phyloP scores from a whole-genome alignment of 2,888 invertebrate genomes.

The Tetropium fuscum region DNA sequence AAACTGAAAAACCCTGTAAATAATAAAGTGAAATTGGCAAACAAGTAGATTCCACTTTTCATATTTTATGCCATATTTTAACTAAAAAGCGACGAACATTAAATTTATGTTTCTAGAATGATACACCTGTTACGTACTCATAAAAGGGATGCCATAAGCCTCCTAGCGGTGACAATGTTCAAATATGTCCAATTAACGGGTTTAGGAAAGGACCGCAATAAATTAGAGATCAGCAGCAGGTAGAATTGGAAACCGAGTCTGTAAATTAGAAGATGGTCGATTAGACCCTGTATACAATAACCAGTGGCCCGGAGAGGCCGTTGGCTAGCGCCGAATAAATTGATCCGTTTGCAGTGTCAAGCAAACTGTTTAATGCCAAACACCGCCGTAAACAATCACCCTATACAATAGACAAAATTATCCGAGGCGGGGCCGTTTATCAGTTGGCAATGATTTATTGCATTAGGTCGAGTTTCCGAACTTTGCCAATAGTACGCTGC shows the following conservation, averaged over 20 bases:
- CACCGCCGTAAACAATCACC: conserved; percentile 47
- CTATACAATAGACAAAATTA: conserved; percentile 47
- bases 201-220: conserved; percentile 35
- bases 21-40: no score
- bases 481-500: conserved; percentile 4
- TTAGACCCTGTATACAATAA: conserved; percentile 47
- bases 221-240: conserved; percentile 36
- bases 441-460: conserved; percentile 39
- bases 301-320: conserved; percentile 39
- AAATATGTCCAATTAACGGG: conserved; percentile 24
- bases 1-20: no score
- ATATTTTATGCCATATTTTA: no score
- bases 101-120: no score
- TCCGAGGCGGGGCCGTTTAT: conserved; percentile 38
- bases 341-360: conserved; percentile 52
- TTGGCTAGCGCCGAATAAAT: conserved; percentile 46
- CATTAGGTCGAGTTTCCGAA: conserved; percentile 33
- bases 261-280: conserved; percentile 41
- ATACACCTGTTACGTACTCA: no score
- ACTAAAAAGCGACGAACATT: no score
- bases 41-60: no score
- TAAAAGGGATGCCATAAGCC: no score
- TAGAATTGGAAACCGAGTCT: conserved; percentile 30
- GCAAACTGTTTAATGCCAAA: conserved; percentile 50
- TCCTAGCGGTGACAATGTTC: conserved; percentile 5